Evolutionary conservation across 2,888 invertebrate species (phyloP).

Genomic region (Megaustenia siamemsis): DNA sequence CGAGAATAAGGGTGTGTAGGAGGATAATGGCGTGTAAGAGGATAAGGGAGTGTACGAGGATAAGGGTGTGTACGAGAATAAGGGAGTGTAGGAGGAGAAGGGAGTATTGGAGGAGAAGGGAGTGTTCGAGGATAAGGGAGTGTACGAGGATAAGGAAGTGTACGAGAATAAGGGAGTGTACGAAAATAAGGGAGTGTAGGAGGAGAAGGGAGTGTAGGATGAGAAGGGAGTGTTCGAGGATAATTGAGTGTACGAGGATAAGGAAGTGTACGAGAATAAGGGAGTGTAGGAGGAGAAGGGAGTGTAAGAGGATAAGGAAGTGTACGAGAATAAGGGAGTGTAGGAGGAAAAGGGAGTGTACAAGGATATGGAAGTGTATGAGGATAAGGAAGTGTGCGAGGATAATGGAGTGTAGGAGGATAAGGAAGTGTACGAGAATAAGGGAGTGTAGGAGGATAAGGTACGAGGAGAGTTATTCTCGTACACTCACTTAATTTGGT

Average conservation of each 20-base stretch:
- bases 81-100: not conserved
- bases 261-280: not conserved
- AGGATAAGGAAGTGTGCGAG: not conserved
- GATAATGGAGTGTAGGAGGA: not conserved
- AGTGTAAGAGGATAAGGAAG: slow-evolving; percentile 24
- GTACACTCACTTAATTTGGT: not conserved
- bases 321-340: slow-evolving; percentile 73
- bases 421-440: not conserved
- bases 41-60: not conserved
- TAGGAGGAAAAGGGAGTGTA: slow-evolving; percentile 73
- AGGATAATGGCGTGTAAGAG: not conserved
- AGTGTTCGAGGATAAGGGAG: not conserved
- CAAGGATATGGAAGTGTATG: not conserved
- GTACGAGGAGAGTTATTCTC: not conserved
- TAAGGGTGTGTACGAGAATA: not conserved
- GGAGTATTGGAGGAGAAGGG: too few species aligned
- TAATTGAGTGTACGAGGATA: not conserved
- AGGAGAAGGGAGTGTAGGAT: too few species aligned
- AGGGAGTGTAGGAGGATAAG: not conserved
- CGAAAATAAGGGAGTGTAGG: slow-evolving; percentile 31
- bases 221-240: too few species aligned
- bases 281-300: slow-evolving; percentile 31
- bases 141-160: not conserved
- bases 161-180: not conserved
- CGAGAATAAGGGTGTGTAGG: not conserved